phyloP scores from a whole-genome alignment of 37 sponge, comb jelly and placozoan genomes.

The Crambe crambe region DNA sequence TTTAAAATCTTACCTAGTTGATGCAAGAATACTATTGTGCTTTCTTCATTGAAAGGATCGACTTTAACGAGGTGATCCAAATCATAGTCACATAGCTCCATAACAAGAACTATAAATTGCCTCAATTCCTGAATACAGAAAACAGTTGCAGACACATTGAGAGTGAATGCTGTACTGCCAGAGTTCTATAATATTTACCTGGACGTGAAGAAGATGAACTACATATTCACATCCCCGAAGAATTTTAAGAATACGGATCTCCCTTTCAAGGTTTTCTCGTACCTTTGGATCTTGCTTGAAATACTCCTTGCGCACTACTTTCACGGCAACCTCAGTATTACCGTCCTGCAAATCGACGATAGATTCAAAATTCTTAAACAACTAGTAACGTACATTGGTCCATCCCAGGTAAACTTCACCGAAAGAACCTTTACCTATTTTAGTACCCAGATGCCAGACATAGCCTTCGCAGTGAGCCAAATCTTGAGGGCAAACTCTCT shows the following conservation, averaged over 20 bases:
- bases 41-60: constrained; percentile 68
- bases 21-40: constrained; percentile 57
- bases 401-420: constrained; percentile 89
- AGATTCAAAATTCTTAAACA: background rate
- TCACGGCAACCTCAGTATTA: constrained; percentile 69
- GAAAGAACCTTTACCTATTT: constrained; percentile 88
- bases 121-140: constrained; percentile 45
- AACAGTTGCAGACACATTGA: background rate
- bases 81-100: constrained; percentile 92
- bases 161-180: background rate
- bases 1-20: constrained; percentile 59
- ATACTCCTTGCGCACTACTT: constrained; percentile 72
- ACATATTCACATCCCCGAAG: constrained; percentile 70
- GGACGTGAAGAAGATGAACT: constrained; percentile 70
- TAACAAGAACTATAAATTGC: constrained; percentile 73
- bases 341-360: constrained; percentile 25
- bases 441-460: constrained; percentile 51
- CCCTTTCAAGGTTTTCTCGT: constrained; percentile 77
- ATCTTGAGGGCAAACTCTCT: constrained; percentile 36
- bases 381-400: constrained; percentile 34
- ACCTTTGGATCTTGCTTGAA: constrained; percentile 86
- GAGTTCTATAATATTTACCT: constrained; percentile 19
- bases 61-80: constrained; percentile 79
- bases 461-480: constrained; percentile 61
- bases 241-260: constrained; percentile 73